phyloP scores from a whole-genome alignment of 1,140 invertebrate species.

The Ceratoteleas bidentatus region DNA sequence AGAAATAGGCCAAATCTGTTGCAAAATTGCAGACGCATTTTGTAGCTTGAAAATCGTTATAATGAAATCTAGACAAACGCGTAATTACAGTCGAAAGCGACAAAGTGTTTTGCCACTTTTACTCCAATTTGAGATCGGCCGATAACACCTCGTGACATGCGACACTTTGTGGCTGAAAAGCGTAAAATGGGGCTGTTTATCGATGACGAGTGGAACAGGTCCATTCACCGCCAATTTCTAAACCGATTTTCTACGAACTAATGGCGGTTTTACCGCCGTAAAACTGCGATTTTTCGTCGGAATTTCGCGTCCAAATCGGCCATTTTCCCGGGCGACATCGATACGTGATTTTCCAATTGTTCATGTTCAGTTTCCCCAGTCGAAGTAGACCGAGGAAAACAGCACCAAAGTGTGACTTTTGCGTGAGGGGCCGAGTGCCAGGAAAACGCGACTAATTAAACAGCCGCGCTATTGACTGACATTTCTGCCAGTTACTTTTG shows the following conservation, averaged over 20 bases:
- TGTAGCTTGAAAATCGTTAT: no score
- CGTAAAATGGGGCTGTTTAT: conserved; percentile 25
- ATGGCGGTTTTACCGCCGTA: no score
- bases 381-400: conserved; percentile 57
- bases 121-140: conserved; percentile 29
- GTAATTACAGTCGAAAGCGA: conserved; percentile 6
- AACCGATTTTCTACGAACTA: conserved; percentile 15
- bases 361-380: conserved; percentile 48
- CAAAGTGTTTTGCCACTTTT: conserved; percentile 37
- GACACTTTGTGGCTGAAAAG: conserved; percentile 41
- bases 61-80: no score
- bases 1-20: no score
- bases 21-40: no score
- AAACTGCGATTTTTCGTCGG: neutral
- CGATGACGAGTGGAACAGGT: neutral
- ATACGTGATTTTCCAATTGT: conserved; percentile 45
- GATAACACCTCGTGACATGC: conserved; percentile 42
- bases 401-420: conserved; percentile 39
- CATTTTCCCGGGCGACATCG: conserved; percentile 3
- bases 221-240: conserved; percentile 22
- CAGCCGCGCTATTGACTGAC: conserved; percentile 10
- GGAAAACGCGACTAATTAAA: conserved; percentile 31
- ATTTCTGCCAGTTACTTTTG: neutral
- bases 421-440: conserved; percentile 24
- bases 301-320: neutral